Evolutionary conservation across 2,888 invertebrate genomes (phyloP).

Genomic region (Lepidonotus clava): DNA sequence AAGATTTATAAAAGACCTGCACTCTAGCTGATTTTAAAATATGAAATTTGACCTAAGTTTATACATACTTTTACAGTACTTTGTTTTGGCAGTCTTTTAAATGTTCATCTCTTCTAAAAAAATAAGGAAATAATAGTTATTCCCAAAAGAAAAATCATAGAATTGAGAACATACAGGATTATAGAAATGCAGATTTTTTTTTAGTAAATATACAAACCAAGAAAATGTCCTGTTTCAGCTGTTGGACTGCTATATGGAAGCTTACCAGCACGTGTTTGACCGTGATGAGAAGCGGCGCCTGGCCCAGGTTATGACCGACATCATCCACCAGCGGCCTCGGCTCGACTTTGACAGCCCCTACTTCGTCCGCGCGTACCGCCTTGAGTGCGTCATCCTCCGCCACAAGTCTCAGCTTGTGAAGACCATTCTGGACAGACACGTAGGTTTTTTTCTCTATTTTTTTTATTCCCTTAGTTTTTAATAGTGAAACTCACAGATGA

Average conservation of each 20-base stretch:
- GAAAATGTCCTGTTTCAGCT: too few species aligned
- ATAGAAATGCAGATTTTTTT: too few species aligned
- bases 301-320: slow-evolving; percentile 77
- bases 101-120: too few species aligned
- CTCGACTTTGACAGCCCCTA: slow-evolving; percentile 76
- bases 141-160: neutral
- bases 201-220: too few species aligned
- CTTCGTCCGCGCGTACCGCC: slow-evolving; percentile 77
- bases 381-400: slow-evolving; percentile 76
- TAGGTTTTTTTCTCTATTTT: slow-evolving; percentile 1
- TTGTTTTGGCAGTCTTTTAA: too few species aligned
- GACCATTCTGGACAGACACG: slow-evolving; percentile 78
- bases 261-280: slow-evolving; percentile 80
- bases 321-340: slow-evolving; percentile 76
- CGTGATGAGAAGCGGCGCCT: slow-evolving; percentile 75
- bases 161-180: too few species aligned
- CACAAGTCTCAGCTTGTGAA: slow-evolving; percentile 75
- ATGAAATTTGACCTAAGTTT: too few species aligned
- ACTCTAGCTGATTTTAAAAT: too few species aligned
- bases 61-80: too few species aligned
- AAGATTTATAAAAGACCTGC: too few species aligned
- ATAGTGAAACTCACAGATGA: too few species aligned
- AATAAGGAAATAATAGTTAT: neutral
- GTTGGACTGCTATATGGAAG: slow-evolving; percentile 79
- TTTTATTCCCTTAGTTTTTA: neutral